Evolutionary conservation across 2,888 invertebrate species (phyloP), one percentile per base, ranked within the genome.

Genomic region (Tanaodytes sp.): DNA sequence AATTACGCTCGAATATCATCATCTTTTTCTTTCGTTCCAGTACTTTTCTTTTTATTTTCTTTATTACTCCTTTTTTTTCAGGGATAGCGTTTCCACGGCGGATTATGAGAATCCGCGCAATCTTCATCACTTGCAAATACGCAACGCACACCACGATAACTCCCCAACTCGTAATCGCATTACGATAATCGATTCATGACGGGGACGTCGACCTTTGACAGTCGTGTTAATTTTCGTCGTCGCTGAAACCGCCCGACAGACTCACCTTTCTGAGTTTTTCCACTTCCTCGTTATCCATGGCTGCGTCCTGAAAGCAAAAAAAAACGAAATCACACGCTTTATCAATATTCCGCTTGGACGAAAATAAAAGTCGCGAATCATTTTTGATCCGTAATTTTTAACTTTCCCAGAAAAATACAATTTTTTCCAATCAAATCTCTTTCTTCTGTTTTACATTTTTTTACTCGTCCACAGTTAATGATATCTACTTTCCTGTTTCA

Each of bases 261-360:
- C 65, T 66, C 54, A 66, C 66, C 66, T 66, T 65, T 71, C 37
- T n/a, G 6, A 62, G 66, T 46, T 66, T 71, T 61, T 71, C 71
- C 12, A 66, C 46, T 65, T 70, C 65, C 65, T 65, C 65, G 70
- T 51, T 49, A 43, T 61, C 43, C 61, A 51, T 55, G 15, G 55
- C 61, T 49, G 49, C 20, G 33, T 67, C 61, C 67, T 61, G 55
- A 45, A 66, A 59, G 37, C 37, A 59, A 59, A 66, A 66, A n/a
- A n/a, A n/a, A n/a, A n/a, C n/a, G n/a, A n/a, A n/a, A n/a, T n/a
- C 58, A 39, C n/a, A 54, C 27, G 33, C 9, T 51, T 54, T 61
- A 66, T 61, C 51, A 59, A 46, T 48, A n/a, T n/a, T n/a, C n/a
- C n/a, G n/a, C n/a, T n/a, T n/a, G n/a, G n/a, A n/a, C n/a, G n/a